phyloP scores from a whole-genome alignment of 92 coral and sea anemone genomes.

The Umimayanthus kanabou region DNA sequence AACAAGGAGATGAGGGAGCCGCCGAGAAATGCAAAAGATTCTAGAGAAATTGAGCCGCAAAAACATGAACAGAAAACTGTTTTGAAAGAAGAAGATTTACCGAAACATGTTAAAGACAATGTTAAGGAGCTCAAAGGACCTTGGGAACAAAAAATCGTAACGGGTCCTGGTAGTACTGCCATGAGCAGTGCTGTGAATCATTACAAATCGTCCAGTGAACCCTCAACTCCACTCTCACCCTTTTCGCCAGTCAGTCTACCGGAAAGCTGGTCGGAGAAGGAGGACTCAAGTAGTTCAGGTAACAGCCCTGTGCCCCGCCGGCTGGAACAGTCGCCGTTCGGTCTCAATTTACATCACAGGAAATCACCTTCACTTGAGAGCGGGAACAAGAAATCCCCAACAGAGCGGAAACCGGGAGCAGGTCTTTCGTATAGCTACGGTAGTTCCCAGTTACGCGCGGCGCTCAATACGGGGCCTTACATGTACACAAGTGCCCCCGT shows the following conservation, averaged over 20 bases:
- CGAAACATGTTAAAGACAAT: constrained; percentile 42
- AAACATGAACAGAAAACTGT: not conserved
- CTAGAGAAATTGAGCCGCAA: constrained; percentile 24
- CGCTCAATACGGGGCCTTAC: constrained; percentile 58
- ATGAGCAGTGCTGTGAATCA: constrained; percentile 39
- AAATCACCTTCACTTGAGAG: constrained; percentile 59
- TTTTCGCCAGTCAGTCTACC: constrained; percentile 47
- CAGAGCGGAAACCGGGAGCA: constrained; percentile 42
- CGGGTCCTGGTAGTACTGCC: constrained; percentile 47
- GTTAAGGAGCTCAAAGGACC: constrained; percentile 45
- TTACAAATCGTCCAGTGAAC: constrained; percentile 72
- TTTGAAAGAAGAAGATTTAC: constrained; percentile 31
- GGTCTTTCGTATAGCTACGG: constrained; percentile 49
- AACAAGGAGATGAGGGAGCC: constrained; percentile 35
- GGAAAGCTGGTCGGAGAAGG: constrained; percentile 60
- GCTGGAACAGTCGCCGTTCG: constrained; percentile 89
- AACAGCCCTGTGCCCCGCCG: constrained; percentile 65
- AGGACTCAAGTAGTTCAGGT: constrained; percentile 63
- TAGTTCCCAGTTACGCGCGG: constrained; percentile 55
- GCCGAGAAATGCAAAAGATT: constrained; percentile 16
- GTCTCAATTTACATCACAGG: constrained; percentile 79
- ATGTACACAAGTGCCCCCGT: constrained; percentile 49
- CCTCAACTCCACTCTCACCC: constrained; percentile 60
- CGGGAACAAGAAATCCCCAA: constrained; percentile 48
- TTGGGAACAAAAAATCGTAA: constrained; percentile 33